Conservation (phyloP, 2,888 invertebrate species). For the Oscheius sp. region DNA sequence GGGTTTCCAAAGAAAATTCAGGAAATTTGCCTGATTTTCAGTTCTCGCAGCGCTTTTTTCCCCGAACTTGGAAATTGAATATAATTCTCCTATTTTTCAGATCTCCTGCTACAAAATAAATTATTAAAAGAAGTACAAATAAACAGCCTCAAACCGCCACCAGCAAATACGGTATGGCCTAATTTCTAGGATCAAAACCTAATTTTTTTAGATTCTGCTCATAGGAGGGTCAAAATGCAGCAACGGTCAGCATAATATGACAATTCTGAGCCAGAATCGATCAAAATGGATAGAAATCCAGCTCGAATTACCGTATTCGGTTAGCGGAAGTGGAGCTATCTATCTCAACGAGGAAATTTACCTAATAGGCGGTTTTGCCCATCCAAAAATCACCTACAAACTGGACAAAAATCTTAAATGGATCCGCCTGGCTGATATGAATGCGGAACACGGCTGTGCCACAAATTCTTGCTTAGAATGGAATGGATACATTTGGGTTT, state of each 20-base stretch:
- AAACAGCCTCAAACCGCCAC: too few relatives aligned
- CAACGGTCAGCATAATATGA: neutral
- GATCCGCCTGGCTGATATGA: neutral
- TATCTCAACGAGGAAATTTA: neutral
- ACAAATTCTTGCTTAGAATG: neutral
- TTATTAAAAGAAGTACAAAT: too few relatives aligned
- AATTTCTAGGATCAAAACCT: too few relatives aligned
- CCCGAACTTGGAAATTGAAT: too few relatives aligned
- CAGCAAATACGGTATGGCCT: too few relatives aligned
- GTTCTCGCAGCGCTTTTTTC: too few relatives aligned
- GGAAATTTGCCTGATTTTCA: too few relatives aligned
- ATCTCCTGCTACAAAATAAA: too few relatives aligned
- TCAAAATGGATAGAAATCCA: neutral
- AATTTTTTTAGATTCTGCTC: neutral
- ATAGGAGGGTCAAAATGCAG: neutral
- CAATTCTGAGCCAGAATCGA: neutral
- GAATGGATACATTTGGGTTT: slow-evolving; percentile 1
- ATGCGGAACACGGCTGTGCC: neutral
- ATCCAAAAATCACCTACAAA: neutral
- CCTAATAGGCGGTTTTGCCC: neutral
- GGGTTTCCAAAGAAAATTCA: too few relatives aligned
- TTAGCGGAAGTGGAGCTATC: neutral
- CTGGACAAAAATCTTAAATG: neutral
- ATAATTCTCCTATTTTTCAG: too few relatives aligned
- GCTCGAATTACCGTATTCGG: neutral